A percentile compares a stretch with the other conserved stretches of the same genome.
phyloP scores from a whole-genome alignment of 2,888 invertebrate genomes.

The Phrixothrix hirtus region DNA sequence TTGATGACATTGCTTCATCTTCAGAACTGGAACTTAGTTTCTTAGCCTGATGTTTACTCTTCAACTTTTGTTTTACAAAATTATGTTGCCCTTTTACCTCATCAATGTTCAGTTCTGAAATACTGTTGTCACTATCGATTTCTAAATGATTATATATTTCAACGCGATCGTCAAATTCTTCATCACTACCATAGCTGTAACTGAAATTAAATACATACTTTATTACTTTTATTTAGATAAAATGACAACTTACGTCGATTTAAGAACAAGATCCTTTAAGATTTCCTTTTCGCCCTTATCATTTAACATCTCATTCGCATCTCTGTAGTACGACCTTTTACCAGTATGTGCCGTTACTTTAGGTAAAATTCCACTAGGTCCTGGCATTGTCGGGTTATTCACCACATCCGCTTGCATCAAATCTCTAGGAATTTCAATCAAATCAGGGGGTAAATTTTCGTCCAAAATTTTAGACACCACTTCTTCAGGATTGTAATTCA shows the following conservation, averaged over 20 bases:
- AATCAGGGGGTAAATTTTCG: constrained; percentile 63
- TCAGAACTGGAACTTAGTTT: too few relatives aligned
- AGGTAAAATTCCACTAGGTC: constrained; percentile 40
- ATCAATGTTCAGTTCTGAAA: too few relatives aligned
- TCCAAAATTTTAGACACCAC: constrained; percentile 86
- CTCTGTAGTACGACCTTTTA: constrained; percentile 65
- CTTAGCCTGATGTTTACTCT: too few relatives aligned
- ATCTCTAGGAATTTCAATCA: constrained; percentile 49
- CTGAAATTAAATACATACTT: constrained; percentile 27
- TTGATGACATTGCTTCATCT: too few relatives aligned
- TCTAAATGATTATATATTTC: too few relatives aligned
- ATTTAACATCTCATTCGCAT: constrained; percentile 67
- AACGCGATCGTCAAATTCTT: constrained; percentile 66
- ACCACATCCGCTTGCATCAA: constrained; percentile 66
- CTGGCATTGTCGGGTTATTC: constrained; percentile 33
- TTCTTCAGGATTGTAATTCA: constrained; percentile 72
- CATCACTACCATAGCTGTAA: constrained; percentile 68
- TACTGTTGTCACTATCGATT: too few relatives aligned
- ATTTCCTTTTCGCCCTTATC: constrained; percentile 65
- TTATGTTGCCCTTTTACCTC: too few relatives aligned
- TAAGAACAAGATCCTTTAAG: constrained; percentile 37
- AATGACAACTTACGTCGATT: constrained; percentile 25
- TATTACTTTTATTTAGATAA: neutral
- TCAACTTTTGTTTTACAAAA: too few relatives aligned
- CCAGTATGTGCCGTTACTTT: constrained; percentile 55